Conservation (phyloP, 37 sponge, comb jelly and placozoan species). For the Hormiphora californensis region DNA sequence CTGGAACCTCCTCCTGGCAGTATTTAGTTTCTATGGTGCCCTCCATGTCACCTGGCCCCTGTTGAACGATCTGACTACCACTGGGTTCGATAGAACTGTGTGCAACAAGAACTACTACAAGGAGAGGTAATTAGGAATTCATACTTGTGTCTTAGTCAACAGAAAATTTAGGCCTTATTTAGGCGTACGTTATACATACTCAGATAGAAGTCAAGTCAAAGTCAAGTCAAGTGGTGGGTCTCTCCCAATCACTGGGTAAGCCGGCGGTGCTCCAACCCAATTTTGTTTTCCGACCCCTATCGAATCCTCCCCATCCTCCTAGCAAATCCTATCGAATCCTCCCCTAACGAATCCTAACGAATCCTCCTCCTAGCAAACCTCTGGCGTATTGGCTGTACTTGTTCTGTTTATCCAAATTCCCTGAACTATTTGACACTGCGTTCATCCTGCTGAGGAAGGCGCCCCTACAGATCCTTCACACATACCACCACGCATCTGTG, state of each 20-base stretch:
- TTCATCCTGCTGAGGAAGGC: conserved; percentile 39
- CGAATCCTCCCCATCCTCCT: background rate
- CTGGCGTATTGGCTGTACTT: conserved; percentile 7
- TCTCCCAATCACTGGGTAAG: too few relatives aligned
- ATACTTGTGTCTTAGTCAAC: too few relatives aligned
- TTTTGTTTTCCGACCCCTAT: background rate
- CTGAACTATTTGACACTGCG: conserved; percentile 52
- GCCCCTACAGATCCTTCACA: conserved; percentile 46
- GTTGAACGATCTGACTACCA: background rate
- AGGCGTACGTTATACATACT: too few relatives aligned
- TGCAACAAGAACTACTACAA: background rate
- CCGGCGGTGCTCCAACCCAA: too few relatives aligned
- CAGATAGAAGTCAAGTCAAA: too few relatives aligned
- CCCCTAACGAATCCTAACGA: background rate
- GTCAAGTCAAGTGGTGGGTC: too few relatives aligned
- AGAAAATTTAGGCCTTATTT: too few relatives aligned
- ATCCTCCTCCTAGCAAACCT: background rate
- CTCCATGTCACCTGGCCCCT: background rate
- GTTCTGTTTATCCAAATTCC: conserved; percentile 40
- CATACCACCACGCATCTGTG: conserved; percentile 43
- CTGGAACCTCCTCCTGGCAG: background rate
- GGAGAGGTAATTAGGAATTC: background rate
- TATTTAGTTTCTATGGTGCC: background rate
- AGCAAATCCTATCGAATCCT: background rate
- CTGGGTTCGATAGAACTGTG: conserved; percentile 6